phyloP scores from a whole-genome alignment of 2,113 vertebrate species.

The Dunckerocampus dactyliophorus region DNA sequence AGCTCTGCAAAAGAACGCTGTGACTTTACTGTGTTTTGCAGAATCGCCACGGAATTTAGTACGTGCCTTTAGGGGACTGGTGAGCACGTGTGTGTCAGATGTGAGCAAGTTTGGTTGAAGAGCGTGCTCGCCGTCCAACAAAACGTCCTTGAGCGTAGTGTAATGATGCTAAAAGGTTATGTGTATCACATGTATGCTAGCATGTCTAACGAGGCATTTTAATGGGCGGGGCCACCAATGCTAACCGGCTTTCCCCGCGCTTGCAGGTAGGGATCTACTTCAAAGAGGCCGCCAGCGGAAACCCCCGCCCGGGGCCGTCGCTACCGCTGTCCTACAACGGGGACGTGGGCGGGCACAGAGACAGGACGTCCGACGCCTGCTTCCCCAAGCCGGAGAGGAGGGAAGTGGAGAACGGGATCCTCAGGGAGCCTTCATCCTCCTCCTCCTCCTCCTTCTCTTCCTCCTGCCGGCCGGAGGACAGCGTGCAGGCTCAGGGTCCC shows the following conservation, averaged over 20 bases:
- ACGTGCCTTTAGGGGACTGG: no score
- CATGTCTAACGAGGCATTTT: no score
- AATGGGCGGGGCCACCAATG: no score
- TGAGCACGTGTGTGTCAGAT: no score
- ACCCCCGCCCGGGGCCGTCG: slow-evolving; percentile 69
- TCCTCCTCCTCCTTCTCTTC: slow-evolving; percentile 36
- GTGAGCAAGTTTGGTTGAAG: no score
- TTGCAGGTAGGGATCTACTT: slow-evolving; percentile 79
- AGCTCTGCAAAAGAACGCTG: no score
- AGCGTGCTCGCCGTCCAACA: no score
- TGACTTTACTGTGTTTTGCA: no score
- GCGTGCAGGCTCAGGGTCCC: slow-evolving; percentile 69
- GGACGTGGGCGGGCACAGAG: slow-evolving; percentile 65
- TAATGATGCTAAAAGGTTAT: no score
- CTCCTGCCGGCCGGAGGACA: slow-evolving; percentile 55
- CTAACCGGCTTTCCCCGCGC: background rate
- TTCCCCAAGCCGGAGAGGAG: slow-evolving; percentile 73
- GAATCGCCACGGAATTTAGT: no score
- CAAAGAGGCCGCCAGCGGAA: slow-evolving; percentile 78
- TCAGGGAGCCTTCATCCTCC: slow-evolving; percentile 55
- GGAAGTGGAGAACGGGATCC: slow-evolving; percentile 75
- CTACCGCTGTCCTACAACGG: slow-evolving; percentile 84
- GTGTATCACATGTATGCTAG: no score
- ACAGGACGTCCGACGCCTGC: slow-evolving; percentile 51
- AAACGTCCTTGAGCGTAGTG: no score